Percentiles rank a stretch among this genome's conserved stretches.
Conservation (phyloP, 2,797 vertebrate species). For the Arnoldichthys spilopterus region DNA sequence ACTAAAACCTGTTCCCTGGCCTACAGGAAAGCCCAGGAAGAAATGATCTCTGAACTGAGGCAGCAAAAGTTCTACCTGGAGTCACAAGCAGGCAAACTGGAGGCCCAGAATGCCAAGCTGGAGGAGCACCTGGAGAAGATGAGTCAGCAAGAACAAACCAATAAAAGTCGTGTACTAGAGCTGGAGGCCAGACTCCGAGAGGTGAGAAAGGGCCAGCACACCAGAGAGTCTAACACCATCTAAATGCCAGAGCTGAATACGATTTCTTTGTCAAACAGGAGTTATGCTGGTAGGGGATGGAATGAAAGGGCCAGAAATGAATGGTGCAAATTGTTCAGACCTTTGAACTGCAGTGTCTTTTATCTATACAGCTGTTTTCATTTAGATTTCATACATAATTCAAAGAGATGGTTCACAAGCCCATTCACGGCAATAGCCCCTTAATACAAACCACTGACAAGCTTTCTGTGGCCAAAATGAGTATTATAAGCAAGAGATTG, state of each 20-base stretch:
- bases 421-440: not conserved
- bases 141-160: conserved; percentile 94
- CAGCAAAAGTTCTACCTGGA: conserved; percentile 98
- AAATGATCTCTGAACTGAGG: conserved; percentile 98
- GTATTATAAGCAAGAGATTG: not conserved
- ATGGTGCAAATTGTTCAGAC: not conserved
- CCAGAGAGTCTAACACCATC: not conserved
- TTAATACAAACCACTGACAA: not conserved
- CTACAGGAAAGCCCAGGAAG: conserved; percentile 97
- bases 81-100: conserved; percentile 84
- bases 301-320: not conserved
- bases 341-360: not conserved
- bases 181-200: conserved; percentile 80
- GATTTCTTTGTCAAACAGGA: not conserved
- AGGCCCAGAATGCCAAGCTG: conserved; percentile 92
- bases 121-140: conserved; percentile 98
- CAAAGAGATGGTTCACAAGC: not conserved
- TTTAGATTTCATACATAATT: not conserved
- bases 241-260: not conserved
- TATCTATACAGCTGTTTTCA: not conserved
- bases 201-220: conserved; percentile 65
- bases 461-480: not conserved
- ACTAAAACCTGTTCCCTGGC: not conserved
- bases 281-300: not conserved
- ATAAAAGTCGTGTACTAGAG: conserved; percentile 87